Evolutionary conservation across 1,140 invertebrate species (phyloP).

Genomic region (Phymastichus coffea): DNA sequence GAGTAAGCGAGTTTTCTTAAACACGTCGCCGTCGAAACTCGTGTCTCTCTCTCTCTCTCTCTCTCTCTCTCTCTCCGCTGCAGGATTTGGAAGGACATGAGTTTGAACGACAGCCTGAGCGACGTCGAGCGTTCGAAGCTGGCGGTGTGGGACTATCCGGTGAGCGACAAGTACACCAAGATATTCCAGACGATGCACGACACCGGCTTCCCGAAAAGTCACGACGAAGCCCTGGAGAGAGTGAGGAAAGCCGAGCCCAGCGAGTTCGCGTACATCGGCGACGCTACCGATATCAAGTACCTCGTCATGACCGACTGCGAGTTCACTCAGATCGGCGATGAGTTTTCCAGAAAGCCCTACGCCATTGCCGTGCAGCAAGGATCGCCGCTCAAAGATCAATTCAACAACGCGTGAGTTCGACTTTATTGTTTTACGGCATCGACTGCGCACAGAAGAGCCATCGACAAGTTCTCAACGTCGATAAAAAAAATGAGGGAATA

Average conservation of each 20-base stretch:
- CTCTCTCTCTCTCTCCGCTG: too few relatives aligned
- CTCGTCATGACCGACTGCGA: constrained; percentile 85
- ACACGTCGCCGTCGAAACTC: too few relatives aligned
- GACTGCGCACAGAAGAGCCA: not conserved
- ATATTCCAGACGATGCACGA: constrained; percentile 98
- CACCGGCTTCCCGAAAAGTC: constrained; percentile 73
- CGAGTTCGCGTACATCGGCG: constrained; percentile 92
- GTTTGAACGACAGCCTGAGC: constrained; percentile 86
- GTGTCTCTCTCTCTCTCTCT: too few relatives aligned
- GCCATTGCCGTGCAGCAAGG: constrained; percentile 95
- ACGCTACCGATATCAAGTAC: constrained; percentile 92
- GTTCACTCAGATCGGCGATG: constrained; percentile 86
- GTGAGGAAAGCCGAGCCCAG: constrained; percentile 70
- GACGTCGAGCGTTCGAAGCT: constrained; percentile 88
- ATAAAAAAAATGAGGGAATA: too few relatives aligned
- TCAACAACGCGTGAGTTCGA: constrained; percentile 84
- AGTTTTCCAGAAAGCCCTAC: constrained; percentile 95
- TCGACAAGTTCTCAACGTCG: not conserved
- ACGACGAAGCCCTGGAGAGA: constrained; percentile 76
- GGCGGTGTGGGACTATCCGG: constrained; percentile 98
- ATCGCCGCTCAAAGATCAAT: constrained; percentile 87
- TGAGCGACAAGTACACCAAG: constrained; percentile 97
- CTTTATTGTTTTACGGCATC: not conserved
- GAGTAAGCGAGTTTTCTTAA: constrained; percentile 74
- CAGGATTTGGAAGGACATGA: constrained; percentile 98